Conservation (phyloP, 2,888 invertebrate genomes). For the Busseola fusca region DNA sequence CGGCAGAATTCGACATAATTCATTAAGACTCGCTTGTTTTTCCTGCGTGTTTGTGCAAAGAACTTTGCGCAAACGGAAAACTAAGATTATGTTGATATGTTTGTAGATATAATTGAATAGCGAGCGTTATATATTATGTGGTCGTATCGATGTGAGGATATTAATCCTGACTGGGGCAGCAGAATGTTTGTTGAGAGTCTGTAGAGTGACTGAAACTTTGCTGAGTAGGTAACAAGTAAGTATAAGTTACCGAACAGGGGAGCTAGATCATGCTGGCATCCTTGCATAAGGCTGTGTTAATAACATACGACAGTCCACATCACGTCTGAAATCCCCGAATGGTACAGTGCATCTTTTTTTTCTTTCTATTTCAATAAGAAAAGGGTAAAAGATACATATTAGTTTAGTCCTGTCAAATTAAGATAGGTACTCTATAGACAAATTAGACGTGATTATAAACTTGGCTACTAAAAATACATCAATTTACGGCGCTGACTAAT, state of each 20-base stretch:
- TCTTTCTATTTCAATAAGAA: no score
- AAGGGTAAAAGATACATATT: no score
- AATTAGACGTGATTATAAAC: no score
- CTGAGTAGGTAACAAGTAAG: no score
- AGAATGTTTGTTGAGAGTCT: conserved; percentile 17
- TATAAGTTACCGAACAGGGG: background rate
- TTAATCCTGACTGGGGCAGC: conserved; percentile 30
- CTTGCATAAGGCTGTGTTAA: background rate
- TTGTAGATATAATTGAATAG: conserved; percentile 59
- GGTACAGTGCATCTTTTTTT: no score
- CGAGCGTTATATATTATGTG: conserved; percentile 34
- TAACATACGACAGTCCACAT: background rate
- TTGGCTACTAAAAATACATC: no score
- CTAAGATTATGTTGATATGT: conserved; percentile 55
- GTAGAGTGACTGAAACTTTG: conserved; percentile 17
- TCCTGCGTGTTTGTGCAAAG: conserved; percentile 64
- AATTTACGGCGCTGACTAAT: no score
- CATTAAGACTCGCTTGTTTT: conserved; percentile 82
- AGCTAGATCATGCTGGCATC: background rate
- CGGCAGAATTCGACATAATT: conserved; percentile 71
- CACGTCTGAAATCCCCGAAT: background rate
- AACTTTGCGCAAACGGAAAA: conserved; percentile 62
- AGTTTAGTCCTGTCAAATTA: no score
- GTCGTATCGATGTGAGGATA: conserved; percentile 27
- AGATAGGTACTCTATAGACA: no score